Conservation (phyloP, 2,797 vertebrate species). For the Girardinus metallicus region DNA sequence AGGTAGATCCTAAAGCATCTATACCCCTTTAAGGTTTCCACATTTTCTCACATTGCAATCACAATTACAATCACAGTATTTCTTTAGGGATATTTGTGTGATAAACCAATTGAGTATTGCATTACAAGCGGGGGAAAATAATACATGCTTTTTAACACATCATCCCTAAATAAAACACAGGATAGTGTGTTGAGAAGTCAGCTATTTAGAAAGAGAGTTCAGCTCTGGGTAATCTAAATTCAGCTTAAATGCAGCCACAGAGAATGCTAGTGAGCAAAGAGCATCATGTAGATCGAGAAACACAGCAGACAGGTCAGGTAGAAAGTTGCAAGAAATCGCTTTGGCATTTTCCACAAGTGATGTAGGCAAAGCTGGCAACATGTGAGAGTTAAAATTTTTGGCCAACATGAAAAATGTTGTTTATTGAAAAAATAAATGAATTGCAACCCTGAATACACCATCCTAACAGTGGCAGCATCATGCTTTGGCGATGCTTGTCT, state of each 20-base stretch:
- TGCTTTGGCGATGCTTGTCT: neutral
- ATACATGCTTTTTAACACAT: neutral
- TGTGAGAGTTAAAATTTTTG: neutral
- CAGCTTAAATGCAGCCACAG: neutral
- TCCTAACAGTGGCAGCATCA: neutral
- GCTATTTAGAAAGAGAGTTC: neutral
- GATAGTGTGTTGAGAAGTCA: neutral
- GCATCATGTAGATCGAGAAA: neutral
- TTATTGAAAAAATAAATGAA: neutral
- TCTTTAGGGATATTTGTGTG: neutral
- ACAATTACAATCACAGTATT: neutral
- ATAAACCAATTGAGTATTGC: neutral
- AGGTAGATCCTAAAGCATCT: neutral
- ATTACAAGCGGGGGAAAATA: neutral
- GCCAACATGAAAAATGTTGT: neutral
- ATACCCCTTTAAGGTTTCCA: neutral
- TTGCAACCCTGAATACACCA: neutral
- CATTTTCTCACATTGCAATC: neutral
- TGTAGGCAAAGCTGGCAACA: neutral
- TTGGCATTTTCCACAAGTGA: neutral
- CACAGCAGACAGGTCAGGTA: neutral
- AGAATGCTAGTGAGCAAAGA: neutral
- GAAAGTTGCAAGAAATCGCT: neutral
- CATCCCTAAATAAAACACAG: neutral
- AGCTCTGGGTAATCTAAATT: neutral